Conservation (phyloP, 2,113 vertebrate genomes). For the Jaculus jaculus region DNA sequence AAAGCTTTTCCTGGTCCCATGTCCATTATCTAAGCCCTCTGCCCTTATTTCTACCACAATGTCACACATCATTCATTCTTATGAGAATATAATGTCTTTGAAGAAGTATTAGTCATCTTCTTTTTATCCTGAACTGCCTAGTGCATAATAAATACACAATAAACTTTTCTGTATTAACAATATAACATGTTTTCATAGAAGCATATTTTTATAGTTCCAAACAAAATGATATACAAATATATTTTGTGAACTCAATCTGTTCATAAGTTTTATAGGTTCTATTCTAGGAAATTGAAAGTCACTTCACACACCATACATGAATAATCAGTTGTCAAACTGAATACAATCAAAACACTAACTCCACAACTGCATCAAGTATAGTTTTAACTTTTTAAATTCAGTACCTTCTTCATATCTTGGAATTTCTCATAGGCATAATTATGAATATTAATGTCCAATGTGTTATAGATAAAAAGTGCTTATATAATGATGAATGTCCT, state of each 20-base stretch:
- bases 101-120: constrained; percentile 40
- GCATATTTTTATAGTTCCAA: constrained; percentile 59
- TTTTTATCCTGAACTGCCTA: constrained; percentile 35
- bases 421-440: constrained; percentile 41
- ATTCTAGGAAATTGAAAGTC: constrained; percentile 63
- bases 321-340: constrained; percentile 60
- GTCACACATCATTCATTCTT: neutral
- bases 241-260: constrained; percentile 67
- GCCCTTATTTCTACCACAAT: neutral
- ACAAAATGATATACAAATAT: constrained; percentile 68
- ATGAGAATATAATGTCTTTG: neutral
- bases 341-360: constrained; percentile 49
- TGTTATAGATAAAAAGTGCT: constrained; percentile 17
- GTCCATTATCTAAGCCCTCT: neutral
- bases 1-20: neutral
- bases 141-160: constrained; percentile 34
- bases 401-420: constrained; percentile 12
- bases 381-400: constrained; percentile 63
- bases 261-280: constrained; percentile 57
- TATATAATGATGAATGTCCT: constrained; percentile 37
- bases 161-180: constrained; percentile 62
- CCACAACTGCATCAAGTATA: constrained; percentile 31
- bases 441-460: constrained; percentile 26
- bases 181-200: constrained; percentile 59
- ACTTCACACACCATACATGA: constrained; percentile 45